These are phyloP conservation scores for Tinea pellionella DNA, from an alignment of 2,888 invertebrate species.

Conservation along the genomic window DNA sequence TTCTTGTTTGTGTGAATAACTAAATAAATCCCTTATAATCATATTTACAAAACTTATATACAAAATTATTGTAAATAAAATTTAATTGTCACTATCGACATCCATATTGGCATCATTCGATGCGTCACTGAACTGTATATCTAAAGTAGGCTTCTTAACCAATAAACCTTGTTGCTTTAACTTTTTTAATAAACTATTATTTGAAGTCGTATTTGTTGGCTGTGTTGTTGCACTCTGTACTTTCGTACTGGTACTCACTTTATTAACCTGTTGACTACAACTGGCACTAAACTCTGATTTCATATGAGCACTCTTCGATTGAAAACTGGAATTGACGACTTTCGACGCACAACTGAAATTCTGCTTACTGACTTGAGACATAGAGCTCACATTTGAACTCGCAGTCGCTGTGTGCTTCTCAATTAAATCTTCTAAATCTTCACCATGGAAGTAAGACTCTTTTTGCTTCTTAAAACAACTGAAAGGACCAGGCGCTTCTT, in stretches of 20 bases:
- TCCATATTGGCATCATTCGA: constrained; percentile 22
- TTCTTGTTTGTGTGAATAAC: no score
- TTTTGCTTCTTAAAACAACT: constrained; percentile 57
- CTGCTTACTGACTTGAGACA: neutral
- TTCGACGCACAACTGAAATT: constrained; percentile 36
- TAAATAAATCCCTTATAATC: no score
- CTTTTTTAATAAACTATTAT: constrained; percentile 35
- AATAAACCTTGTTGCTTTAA: constrained; percentile 55
- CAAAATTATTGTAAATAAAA: no score
- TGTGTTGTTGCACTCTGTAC: no score
- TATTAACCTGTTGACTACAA: constrained; percentile 27
- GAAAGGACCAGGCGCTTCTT: constrained; percentile 34
- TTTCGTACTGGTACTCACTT: constrained; percentile 29
- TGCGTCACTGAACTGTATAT: constrained; percentile 21
- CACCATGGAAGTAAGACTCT: constrained; percentile 33
- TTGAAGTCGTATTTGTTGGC: constrained; percentile 22
- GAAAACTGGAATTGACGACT: constrained; percentile 38
- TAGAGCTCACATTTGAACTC: neutral
- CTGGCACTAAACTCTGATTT: constrained; percentile 41
- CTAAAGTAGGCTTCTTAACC: constrained; percentile 42
- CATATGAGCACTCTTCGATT: constrained; percentile 40
- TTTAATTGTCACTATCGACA: neutral
- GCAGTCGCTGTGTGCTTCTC: neutral
- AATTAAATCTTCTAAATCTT: neutral
- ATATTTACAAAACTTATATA: no score